These are phyloP conservation scores for Corythornis cristatus DNA, from an alignment of 2,113 vertebrate species.

Conservation along the genomic window DNA sequence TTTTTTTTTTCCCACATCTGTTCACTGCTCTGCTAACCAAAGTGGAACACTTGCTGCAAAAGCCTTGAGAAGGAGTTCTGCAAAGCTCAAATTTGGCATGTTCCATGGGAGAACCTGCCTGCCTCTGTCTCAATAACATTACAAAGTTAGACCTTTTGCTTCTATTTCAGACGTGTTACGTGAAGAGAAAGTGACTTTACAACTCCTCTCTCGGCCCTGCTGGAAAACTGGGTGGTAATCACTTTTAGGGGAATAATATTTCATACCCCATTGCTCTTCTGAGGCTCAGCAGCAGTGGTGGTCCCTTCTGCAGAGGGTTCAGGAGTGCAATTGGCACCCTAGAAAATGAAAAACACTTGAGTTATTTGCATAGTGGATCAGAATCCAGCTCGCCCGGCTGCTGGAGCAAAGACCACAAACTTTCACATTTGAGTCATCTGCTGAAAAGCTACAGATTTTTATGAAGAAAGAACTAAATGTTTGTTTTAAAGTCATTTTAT, in stretches of 20 bases:
- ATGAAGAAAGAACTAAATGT: not conserved
- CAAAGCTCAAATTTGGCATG: not conserved
- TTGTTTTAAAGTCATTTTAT: conserved; percentile 26
- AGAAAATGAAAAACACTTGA: conserved; percentile 30
- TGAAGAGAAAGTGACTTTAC: not conserved
- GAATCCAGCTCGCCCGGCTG: not conserved
- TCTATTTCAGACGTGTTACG: not conserved
- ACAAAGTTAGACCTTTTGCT: not conserved
- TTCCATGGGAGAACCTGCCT: not conserved
- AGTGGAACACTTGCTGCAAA: not conserved
- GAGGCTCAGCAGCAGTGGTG: not conserved
- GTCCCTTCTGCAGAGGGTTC: not conserved
- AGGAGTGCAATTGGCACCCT: conserved; percentile 1
- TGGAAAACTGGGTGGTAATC: not conserved
- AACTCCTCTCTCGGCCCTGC: not conserved
- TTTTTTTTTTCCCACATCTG: conserved; percentile 9
- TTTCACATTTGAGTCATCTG: conserved; percentile 55
- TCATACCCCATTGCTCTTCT: not conserved
- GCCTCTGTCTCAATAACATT: not conserved
- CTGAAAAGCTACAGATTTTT: conserved; percentile 26
- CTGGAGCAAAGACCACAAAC: conserved; percentile 25
- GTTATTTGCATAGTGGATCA: conserved; percentile 35
- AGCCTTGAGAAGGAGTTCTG: not conserved
- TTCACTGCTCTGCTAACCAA: not conserved
- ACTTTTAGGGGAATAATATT: not conserved